These are phyloP conservation scores for Datnioides undecimradiatus DNA, from an alignment of 2,113 vertebrate species.

Conservation along the genomic window DNA sequence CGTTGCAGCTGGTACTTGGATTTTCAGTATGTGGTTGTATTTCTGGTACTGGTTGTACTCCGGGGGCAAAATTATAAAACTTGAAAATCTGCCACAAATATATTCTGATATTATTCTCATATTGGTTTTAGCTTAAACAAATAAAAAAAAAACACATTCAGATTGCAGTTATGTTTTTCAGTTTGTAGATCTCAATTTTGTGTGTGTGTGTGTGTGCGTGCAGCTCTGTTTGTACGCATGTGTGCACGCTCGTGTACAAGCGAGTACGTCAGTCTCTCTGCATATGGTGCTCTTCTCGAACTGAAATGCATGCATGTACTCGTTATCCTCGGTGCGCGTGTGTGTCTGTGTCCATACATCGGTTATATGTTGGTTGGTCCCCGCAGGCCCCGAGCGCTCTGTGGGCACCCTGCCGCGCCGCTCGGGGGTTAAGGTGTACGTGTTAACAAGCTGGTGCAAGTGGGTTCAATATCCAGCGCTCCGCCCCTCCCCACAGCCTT, in stretches of 20 bases:
- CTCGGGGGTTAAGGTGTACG: conserved; percentile 85
- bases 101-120: not conserved
- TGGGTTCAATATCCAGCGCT: conserved; percentile 82
- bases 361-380: conserved; percentile 51
- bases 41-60: conserved; percentile 26
- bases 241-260: not conserved
- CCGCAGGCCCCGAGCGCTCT: conserved; percentile 49
- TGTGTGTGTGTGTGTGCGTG: not conserved
- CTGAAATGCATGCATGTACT: not conserved
- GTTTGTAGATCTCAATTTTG: not conserved
- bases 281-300: conserved; percentile 25
- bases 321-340: not conserved
- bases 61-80: conserved; percentile 28
- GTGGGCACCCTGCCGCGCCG: conserved; percentile 66
- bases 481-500: conserved; percentile 83
- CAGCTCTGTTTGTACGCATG: not conserved
- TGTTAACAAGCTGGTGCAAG: conserved; percentile 86
- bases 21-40: conserved; percentile 11
- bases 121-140: not conserved
- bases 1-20: conserved; percentile 23
- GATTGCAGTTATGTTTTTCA: not conserved
- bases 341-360: conserved; percentile 27
- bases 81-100: conserved; percentile 21
- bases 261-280: not conserved
- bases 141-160: not conserved